Base-by-base conservation (phyloP, 2,797 vertebrate genomes). In the Sternotherus odoratus region DNA sequence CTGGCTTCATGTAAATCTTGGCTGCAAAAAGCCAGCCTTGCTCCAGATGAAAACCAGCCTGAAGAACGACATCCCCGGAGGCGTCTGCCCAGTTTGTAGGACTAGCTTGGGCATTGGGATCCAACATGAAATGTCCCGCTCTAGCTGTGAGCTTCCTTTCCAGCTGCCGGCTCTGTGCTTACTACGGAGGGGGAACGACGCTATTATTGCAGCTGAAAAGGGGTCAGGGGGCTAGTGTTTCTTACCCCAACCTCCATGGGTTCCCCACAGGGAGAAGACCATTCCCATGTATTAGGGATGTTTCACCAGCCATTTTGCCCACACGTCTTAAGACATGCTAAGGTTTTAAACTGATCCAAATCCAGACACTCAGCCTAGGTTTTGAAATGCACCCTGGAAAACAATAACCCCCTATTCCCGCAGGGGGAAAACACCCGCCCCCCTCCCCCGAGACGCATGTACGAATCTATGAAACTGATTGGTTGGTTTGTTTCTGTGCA, bases 131-230 rank as follows among this genome's bases (percentile, higher is more conserved):
- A 39, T 6, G 3, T 36, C 21, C 39, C 2, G 10, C 19, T 39
- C n/a, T 39, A 6, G n/a, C 33, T 36, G 17, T 36, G 63, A 17
- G 63, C n/a, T 39, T 36, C 63, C n/a, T 69, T 69, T 75, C 1
- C 2, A 3, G 0, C 8, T 3, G 2, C 0, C 53, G 87, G 24
- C 15, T 28, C 23, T 11, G 28, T n/a, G 9, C 6, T 53, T 15
- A 3, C 82, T 15, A 21, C 23, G 54, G 36, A 2, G 10, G 13
- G 2, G 15, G 36, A 60, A 16, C 57, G 28, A 5, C 15, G 13
- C n/a, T 69, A 23, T 69, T 39, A 36, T 69, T 69, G n/a, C 36
- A 69, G 66, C 36, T 79, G 79, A 48, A 83, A 79, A 83, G 43
- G 46, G 36, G 51, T 36, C 30, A 60, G 49, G 17, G 17, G 19